phyloP scores from a whole-genome alignment of 2,888 invertebrate genomes.

The Alviniconcha strummeri region DNA sequence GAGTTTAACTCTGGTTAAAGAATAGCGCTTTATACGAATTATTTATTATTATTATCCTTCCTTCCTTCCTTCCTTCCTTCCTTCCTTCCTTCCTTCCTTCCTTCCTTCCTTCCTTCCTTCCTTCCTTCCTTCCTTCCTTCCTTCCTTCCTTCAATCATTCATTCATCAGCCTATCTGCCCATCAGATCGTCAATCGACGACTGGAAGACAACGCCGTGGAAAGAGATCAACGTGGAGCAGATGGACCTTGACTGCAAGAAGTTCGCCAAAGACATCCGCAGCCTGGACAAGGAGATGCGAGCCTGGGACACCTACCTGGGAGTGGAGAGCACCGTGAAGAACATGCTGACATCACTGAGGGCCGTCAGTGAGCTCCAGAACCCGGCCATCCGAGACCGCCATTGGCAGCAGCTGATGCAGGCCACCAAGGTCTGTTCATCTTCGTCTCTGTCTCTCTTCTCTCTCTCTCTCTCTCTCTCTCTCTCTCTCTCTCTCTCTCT shows the following conservation, averaged over 20 bases:
- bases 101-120: too few relatives aligned
- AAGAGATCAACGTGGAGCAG: constrained; percentile 96
- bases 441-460: too few relatives aligned
- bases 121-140: too few relatives aligned
- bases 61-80: too few relatives aligned
- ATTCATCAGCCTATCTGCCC: too few relatives aligned
- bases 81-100: too few relatives aligned
- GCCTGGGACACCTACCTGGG: constrained; percentile 93
- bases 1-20: too few relatives aligned
- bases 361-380: constrained; percentile 97
- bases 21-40: too few relatives aligned
- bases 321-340: constrained; percentile 93
- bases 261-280: constrained; percentile 84
- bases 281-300: constrained; percentile 96
- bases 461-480: too few relatives aligned
- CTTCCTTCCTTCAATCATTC: too few relatives aligned
- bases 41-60: too few relatives aligned
- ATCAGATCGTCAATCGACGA: constrained; percentile 84
- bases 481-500: too few relatives aligned
- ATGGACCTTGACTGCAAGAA: constrained; percentile 99
- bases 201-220: constrained; percentile 98
- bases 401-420: constrained; percentile 97
- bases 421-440: constrained; percentile 84
- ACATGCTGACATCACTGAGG: constrained; percentile 94
- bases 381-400: constrained; percentile 94